Conservation (phyloP, 2,113 vertebrate genomes). For the Grammomys dolichurus region DNA sequence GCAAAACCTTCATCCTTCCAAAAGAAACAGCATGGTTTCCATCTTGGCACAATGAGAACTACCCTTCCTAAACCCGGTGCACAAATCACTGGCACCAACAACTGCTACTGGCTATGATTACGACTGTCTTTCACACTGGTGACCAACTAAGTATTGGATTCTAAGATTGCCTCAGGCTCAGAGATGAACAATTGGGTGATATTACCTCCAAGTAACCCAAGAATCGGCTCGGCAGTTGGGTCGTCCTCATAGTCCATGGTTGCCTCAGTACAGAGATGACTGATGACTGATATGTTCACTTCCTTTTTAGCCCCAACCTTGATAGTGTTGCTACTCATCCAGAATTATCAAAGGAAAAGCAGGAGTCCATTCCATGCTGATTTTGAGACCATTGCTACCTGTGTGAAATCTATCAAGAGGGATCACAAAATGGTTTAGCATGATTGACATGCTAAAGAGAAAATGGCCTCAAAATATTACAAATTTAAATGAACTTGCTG, state of each 20-base stretch:
- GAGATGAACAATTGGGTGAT: not conserved
- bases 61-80: accelerated
- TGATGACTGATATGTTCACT: not conserved
- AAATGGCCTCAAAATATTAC: not conserved
- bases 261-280: not conserved
- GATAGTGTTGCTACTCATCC: not conserved
- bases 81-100: not conserved
- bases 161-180: not conserved
- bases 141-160: not conserved
- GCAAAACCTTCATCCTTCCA: not conserved
- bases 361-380: not conserved
- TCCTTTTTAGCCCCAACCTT: not conserved
- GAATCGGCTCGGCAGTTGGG: too few relatives aligned
- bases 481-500: not conserved
- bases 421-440: not conserved
- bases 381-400: not conserved
- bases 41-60: not conserved
- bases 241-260: too few relatives aligned
- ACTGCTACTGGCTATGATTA: accelerated
- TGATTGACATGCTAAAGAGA: not conserved
- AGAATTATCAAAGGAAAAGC: not conserved
- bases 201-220: not conserved
- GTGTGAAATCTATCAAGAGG: not conserved
- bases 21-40: not conserved
- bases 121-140: not conserved